Conservation (phyloP, 2,888 invertebrate genomes). For the Micropterix aruncella region DNA sequence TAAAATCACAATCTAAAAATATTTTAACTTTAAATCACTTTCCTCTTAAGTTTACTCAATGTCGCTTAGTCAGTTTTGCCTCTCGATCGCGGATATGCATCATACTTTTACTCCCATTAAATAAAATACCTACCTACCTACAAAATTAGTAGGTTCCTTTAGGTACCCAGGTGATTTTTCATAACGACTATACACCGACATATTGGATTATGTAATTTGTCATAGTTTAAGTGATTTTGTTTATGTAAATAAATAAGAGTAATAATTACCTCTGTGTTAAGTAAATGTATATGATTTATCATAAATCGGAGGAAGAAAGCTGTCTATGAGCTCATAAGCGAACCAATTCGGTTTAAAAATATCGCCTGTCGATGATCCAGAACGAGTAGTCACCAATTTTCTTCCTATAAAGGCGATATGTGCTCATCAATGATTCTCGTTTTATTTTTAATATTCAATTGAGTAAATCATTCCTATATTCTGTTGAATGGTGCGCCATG, state of each 20-base stretch:
- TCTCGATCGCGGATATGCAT: too few relatives aligned
- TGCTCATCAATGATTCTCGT: constrained; percentile 10
- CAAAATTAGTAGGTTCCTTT: constrained; percentile 5
- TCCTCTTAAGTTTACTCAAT: too few relatives aligned
- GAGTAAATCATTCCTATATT: constrained; percentile 8
- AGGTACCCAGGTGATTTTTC: constrained; percentile 1
- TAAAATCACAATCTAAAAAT: too few relatives aligned
- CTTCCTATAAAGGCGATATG: constrained; percentile 11
- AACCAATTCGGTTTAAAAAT: constrained; percentile 14
- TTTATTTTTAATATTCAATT: too few relatives aligned
- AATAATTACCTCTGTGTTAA: constrained; percentile 12
- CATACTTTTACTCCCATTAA: too few relatives aligned
- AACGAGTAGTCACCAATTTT: constrained; percentile 11
- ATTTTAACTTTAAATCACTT: too few relatives aligned
- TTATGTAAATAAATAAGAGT: constrained; percentile 10
- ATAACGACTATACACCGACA: constrained; percentile 1
- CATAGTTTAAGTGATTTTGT: constrained; percentile 7
- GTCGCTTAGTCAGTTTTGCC: too few relatives aligned
- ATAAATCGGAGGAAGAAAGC: too few relatives aligned
- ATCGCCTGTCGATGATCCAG: constrained; percentile 10
- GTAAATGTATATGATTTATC: constrained; percentile 11
- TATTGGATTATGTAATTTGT: constrained; percentile 3
- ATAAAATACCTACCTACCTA: constrained; percentile 6
- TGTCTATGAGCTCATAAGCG: constrained; percentile 14
- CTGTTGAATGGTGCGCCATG: constrained; percentile 8